Base-by-base conservation (phyloP, 2,888 invertebrate species). In the Heliconius sara region DNA sequence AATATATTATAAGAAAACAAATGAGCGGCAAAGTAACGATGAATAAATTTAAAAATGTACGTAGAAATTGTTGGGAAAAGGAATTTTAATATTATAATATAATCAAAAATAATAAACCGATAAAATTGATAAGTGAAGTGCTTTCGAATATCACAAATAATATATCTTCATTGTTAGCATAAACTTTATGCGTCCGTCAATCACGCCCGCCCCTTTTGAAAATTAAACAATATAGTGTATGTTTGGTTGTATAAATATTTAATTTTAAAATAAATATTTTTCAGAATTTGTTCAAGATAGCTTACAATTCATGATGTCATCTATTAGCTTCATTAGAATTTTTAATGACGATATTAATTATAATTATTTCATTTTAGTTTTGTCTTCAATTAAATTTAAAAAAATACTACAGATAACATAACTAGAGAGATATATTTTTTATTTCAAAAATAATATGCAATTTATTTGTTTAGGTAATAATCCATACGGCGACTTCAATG, bases 221-320 rank as follows among this genome's bases (percentile, higher is more conserved):
- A 86, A 84, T 82, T 80, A 79, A 85, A 79, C 83, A 83, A 86
- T 87, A 87, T 88, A 88, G 90, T 88, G 88, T 86, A 89, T 89
- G 90, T 90, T 88, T 86, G 85, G 84, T 86, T 84, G 84, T 84
- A 85, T 86, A 83, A 83, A 83, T 75, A 79, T 77, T 87, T 87
- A 88, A 87, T 86, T 87, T 60, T 60, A 10, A 60, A 60, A 10
- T 22, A 9, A n/a, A 22, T 1, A 60, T 10, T n/a, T 39, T 60
- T 60, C 16, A 47, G 16, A 47, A 19, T 60, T 60, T 60, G n/a
- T 60, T n/a, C 60, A 10, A 60, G 2, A 19, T 60, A n/a, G 19
- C 60, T 7, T n/a, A n/a, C n/a, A n/a, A n/a, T n/a, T n/a, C 3
- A 39, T 39, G 34, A 0, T 39, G 34, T 0, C 9, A 60, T 22